Conservation (phyloP, 2,113 vertebrate genomes). For the Mus musculus region GRCm39 chr8:10059501-10060000, state of each 20-base stretch:
- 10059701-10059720: constrained; percentile 3
- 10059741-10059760: background rate
- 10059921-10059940: background rate
- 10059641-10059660: background rate
- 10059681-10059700: background rate
- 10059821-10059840: background rate
- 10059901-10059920: background rate
- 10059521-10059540: too few relatives aligned
- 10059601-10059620: background rate
- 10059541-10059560: background rate
- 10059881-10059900: background rate
- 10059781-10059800: background rate
- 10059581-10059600: background rate
- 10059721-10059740: background rate
- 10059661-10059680: background rate
- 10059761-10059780: background rate
- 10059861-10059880: background rate
- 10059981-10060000: background rate
- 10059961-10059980: background rate
- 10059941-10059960: background rate
- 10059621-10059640: background rate
- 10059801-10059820: background rate
- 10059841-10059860: background rate
- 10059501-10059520: background rate
- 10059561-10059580: background rate